Evolutionary conservation across 2,113 vertebrate species (phyloP).

Genomic region (Eleginops maclovinus): DNA sequence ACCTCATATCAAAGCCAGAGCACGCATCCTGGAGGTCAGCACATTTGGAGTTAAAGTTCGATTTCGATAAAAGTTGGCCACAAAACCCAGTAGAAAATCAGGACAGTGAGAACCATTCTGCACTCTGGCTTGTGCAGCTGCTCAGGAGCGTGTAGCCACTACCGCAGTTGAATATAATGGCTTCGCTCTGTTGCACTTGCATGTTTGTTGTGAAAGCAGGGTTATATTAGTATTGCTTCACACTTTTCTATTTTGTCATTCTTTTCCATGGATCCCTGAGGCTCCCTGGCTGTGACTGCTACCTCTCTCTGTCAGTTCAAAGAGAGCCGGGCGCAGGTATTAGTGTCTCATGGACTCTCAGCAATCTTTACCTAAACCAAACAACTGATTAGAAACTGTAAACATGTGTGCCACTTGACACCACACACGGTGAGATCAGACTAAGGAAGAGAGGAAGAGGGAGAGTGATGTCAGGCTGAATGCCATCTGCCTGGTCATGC

Average conservation of each 20-base stretch:
- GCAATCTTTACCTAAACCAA: slow-evolving; percentile 66
- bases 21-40: neutral
- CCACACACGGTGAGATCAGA: slow-evolving; percentile 71
- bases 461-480: slow-evolving; percentile 39
- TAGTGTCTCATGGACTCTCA: slow-evolving; percentile 69
- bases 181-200: slow-evolving; percentile 7
- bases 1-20: neutral
- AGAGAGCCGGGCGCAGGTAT: slow-evolving; percentile 60
- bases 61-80: neutral
- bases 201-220: slow-evolving; percentile 17
- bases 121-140: neutral
- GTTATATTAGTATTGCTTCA: slow-evolving; percentile 22
- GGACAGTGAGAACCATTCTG: neutral
- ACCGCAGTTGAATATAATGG: neutral
- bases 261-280: slow-evolving; percentile 48
- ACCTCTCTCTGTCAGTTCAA: slow-evolving; percentile 51
- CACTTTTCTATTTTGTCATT: slow-evolving; percentile 17
- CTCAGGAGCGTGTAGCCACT: neutral
- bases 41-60: neutral
- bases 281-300: slow-evolving; percentile 34
- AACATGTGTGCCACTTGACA: slow-evolving; percentile 71
- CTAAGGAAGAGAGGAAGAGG: slow-evolving; percentile 49
- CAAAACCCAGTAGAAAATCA: neutral
- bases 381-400: slow-evolving; percentile 73
- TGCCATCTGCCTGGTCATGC: slow-evolving; percentile 21